These are phyloP conservation scores for Dynastes grantii DNA, from an alignment of 2,888 invertebrate species.

Conservation along the genomic window DNA sequence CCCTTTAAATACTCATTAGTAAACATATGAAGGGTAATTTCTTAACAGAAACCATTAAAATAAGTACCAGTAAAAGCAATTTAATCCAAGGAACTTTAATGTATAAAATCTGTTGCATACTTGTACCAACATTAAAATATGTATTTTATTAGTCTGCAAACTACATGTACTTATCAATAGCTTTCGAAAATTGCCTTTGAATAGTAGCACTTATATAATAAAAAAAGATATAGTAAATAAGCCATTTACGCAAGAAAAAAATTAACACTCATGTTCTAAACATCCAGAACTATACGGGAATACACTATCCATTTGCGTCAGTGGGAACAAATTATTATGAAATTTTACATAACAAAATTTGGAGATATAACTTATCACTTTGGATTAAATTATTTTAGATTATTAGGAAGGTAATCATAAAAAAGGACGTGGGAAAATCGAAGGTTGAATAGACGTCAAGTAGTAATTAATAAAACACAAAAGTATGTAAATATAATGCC, in stretches of 20 bases:
- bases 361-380: neutral
- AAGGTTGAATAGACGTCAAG: neutral
- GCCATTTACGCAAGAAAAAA: neutral
- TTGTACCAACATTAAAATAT: too few relatives aligned
- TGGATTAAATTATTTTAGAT: slow-evolving; percentile 4
- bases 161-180: too few relatives aligned
- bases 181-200: neutral
- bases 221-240: too few relatives aligned
- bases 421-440: neutral
- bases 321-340: neutral
- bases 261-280: slow-evolving; percentile 10
- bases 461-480: neutral
- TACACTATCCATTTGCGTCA: slow-evolving; percentile 11
- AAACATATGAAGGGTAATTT: too few relatives aligned
- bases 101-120: too few relatives aligned
- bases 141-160: too few relatives aligned
- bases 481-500: neutral
- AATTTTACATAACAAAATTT: slow-evolving; percentile 1
- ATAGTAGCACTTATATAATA: neutral
- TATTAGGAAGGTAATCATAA: neutral
- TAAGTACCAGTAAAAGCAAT: too few relatives aligned
- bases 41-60: too few relatives aligned
- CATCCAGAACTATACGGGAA: neutral
- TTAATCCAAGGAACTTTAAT: too few relatives aligned
- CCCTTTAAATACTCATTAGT: too few relatives aligned